Evolutionary conservation across 2,113 vertebrate genomes (phyloP).

Genomic region (Centropus bengalensis): DNA sequence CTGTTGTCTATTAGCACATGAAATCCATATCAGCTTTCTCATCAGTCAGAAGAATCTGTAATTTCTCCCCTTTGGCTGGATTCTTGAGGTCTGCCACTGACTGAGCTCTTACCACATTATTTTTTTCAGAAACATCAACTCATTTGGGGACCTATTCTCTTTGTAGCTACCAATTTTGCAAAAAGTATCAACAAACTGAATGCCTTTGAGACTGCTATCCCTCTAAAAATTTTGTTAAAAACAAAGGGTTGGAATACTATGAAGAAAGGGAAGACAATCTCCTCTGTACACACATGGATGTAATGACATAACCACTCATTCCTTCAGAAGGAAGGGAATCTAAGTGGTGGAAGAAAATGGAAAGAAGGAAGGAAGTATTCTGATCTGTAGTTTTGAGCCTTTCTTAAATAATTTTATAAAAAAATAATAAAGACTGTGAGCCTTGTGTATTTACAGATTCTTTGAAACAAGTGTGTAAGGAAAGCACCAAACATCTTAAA

Average conservation of each 20-base stretch:
- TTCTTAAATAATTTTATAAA: not conserved
- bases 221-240: not conserved
- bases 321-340: not conserved
- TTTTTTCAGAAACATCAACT: not conserved
- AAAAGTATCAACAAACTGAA: not conserved
- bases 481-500: not conserved
- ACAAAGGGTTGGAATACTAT: not conserved
- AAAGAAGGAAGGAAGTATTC: not conserved
- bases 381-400: not conserved
- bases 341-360: not conserved
- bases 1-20: not conserved
- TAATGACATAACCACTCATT: not conserved
- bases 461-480: not conserved
- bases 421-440: not conserved
- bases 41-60: not conserved
- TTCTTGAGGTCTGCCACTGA: not conserved
- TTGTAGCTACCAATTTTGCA: not conserved
- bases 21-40: not conserved
- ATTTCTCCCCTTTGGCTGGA: not conserved
- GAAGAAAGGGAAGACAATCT: not conserved
- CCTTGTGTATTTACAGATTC: not conserved
- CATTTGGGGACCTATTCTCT: not conserved
- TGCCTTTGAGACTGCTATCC: not conserved
- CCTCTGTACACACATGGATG: not conserved
- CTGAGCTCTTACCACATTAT: not conserved